phyloP scores from a whole-genome alignment of 2,113 vertebrate species.

The Tor tambroides region DNA sequence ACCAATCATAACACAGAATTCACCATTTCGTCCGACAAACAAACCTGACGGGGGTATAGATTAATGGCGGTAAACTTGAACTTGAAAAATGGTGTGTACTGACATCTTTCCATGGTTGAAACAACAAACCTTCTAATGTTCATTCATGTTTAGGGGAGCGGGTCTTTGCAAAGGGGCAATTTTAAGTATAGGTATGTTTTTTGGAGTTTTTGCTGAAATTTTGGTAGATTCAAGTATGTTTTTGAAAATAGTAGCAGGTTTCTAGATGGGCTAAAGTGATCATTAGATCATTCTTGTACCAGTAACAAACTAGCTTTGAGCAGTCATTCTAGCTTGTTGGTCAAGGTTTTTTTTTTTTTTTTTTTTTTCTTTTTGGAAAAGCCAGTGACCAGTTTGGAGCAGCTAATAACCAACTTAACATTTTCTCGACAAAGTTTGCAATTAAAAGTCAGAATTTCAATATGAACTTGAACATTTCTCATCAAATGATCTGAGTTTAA shows the following conservation, averaged over 20 bases:
- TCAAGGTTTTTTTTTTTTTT: not conserved
- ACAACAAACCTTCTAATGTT: no score
- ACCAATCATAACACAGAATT: no score
- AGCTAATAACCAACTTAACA: not conserved
- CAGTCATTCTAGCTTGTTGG: not conserved
- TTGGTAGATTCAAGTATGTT: not conserved
- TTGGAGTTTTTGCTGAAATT: not conserved
- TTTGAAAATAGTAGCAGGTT: not conserved
- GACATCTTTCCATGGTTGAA: no score
- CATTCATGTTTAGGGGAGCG: no score
- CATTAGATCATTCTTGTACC: not conserved
- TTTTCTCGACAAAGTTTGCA: not conserved
- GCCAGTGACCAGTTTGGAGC: not conserved
- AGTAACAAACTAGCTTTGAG: not conserved
- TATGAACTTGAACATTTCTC: not conserved
- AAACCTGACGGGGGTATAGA: no score
- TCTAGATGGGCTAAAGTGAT: not conserved
- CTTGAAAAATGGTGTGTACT: no score
- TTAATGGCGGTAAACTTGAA: no score
- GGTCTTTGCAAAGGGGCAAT: not conserved
- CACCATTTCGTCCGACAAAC: no score
- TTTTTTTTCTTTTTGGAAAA: not conserved
- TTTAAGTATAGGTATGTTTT: not conserved
- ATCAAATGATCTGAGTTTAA: not conserved
- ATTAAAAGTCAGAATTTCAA: not conserved